phyloP scores from a whole-genome alignment of 2,888 invertebrate genomes.

The Trachelus tabidus region DNA sequence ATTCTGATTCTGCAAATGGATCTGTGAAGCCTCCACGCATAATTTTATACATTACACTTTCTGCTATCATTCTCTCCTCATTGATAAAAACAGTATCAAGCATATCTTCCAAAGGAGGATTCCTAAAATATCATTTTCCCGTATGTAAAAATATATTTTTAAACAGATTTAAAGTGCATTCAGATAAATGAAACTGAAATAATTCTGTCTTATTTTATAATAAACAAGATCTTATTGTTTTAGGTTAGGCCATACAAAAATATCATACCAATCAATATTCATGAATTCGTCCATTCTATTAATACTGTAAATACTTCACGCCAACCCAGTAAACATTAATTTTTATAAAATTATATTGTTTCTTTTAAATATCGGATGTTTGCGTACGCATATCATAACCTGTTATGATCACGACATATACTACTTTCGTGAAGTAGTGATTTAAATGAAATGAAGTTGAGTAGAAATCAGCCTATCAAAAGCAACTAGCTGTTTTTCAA shows the following conservation, averaged over 20 bases:
- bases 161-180: neutral
- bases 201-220: neutral
- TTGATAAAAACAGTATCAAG: constrained; percentile 50
- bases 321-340: too few relatives aligned
- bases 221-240: neutral
- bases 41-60: constrained; percentile 51
- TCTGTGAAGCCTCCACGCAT: constrained; percentile 46
- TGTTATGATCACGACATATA: too few relatives aligned
- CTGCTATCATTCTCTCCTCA: constrained; percentile 43
- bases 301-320: too few relatives aligned
- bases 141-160: constrained; percentile 6
- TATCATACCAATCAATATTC: constrained; percentile 48
- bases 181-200: neutral
- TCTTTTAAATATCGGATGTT: too few relatives aligned
- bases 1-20: constrained; percentile 40
- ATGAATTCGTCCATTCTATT: constrained; percentile 49
- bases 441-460: too few relatives aligned
- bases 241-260: neutral
- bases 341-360: too few relatives aligned
- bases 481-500: too few relatives aligned
- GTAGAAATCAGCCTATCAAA: too few relatives aligned
- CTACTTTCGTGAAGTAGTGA: too few relatives aligned
- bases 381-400: too few relatives aligned
- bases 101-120: constrained; percentile 49
- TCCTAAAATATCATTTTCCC: constrained; percentile 36